Evolutionary conservation across 2,113 vertebrate genomes (phyloP).

Genomic region (Anoplopoma fimbria): DNA sequence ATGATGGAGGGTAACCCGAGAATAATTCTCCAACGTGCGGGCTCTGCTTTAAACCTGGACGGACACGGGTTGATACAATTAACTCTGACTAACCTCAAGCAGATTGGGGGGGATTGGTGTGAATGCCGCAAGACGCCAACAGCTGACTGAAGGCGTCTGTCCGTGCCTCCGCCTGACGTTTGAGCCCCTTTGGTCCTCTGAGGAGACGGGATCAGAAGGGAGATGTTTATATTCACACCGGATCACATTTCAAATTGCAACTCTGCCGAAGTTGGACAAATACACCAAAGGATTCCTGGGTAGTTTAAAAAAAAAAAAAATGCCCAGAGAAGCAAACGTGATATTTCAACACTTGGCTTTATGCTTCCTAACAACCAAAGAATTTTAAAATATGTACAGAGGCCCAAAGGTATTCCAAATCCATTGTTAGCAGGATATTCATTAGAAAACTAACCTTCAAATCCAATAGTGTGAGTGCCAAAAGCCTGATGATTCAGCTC

Average conservation of each 20-base stretch:
- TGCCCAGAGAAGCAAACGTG: conserved; percentile 24
- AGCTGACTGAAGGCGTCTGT: conserved; percentile 73
- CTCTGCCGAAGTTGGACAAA: conserved; percentile 66
- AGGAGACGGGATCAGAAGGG: conserved; percentile 61
- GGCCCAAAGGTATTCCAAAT: background rate
- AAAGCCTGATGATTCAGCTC: conserved; percentile 43
- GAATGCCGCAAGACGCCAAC: conserved; percentile 62
- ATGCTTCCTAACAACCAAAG: background rate
- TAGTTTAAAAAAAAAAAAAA: conserved; percentile 24
- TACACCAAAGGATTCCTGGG: conserved; percentile 54
- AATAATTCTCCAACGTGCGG: conserved; percentile 38
- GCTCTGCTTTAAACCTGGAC: conserved; percentile 57
- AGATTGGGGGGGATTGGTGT: conserved; percentile 40
- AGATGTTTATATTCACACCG: conserved; percentile 74
- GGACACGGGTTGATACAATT: conserved; percentile 53
- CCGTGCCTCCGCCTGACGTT: conserved; percentile 43
- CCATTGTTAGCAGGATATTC: conserved; percentile 34
- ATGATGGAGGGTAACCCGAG: conserved; percentile 63
- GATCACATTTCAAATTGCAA: conserved; percentile 76
- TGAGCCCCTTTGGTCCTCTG: conserved; percentile 56
- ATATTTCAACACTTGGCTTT: conserved; percentile 22
- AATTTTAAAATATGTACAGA: conserved; percentile 40
- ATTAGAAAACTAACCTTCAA: conserved; percentile 31
- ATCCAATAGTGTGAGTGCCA: conserved; percentile 33
- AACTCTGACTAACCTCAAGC: conserved; percentile 67